Evolutionary conservation across 2,888 invertebrate genomes (phyloP).

Genomic region (Oasisia sp.): DNA sequence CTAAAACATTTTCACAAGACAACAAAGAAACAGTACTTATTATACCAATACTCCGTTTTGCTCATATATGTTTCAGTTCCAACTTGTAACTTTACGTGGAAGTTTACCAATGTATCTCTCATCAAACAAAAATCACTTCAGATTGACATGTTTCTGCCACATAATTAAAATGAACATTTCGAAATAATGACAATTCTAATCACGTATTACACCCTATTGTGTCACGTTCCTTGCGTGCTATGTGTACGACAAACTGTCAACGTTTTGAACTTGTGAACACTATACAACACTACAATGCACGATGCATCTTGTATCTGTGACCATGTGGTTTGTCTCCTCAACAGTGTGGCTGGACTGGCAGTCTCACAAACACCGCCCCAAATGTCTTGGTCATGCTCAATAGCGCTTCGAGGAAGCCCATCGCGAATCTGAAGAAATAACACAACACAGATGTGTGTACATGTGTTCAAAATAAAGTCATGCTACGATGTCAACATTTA

Average conservation of each 20-base stretch:
- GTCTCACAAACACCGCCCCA: neutral
- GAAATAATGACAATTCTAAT: neutral
- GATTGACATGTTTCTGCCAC: neutral
- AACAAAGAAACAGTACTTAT: neutral
- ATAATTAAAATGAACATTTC: neutral
- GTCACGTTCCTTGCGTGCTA: neutral
- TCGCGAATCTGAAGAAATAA: neutral
- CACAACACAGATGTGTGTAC: neutral
- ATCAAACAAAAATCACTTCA: neutral
- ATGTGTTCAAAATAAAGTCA: neutral
- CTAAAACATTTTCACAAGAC: neutral
- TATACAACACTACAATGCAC: neutral
- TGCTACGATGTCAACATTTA: neutral
- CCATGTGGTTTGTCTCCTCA: neutral
- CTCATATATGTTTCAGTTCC: neutral
- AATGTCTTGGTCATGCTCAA: neutral
- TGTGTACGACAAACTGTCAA: neutral
- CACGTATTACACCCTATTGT: neutral
- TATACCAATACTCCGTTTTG: neutral
- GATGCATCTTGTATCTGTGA: neutral
- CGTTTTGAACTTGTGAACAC: neutral
- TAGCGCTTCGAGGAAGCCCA: neutral
- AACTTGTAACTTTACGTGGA: neutral
- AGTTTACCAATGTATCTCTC: neutral
- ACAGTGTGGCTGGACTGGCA: neutral